These are phyloP conservation scores for Cyrtonyx montezumae DNA, from an alignment of 2,113 vertebrate species.

Conservation along the genomic window DNA sequence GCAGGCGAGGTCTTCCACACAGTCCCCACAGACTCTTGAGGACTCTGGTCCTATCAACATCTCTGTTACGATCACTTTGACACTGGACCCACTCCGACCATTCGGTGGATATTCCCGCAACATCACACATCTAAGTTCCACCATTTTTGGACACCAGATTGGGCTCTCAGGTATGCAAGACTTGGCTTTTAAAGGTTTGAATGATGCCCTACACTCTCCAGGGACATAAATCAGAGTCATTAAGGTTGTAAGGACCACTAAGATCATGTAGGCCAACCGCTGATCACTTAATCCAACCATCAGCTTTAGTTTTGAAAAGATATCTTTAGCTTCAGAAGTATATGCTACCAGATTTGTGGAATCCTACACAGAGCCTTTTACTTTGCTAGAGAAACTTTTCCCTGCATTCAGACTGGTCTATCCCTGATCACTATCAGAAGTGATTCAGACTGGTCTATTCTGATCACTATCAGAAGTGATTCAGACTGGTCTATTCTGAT, in stretches of 20 bases:
- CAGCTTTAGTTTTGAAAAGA: too few relatives aligned
- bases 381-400: not conserved
- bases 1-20: slow-evolving; percentile 88
- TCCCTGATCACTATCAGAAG: too few relatives aligned
- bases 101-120: slow-evolving; percentile 96
- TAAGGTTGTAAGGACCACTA: too few relatives aligned
- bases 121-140: slow-evolving; percentile 92
- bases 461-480: too few relatives aligned
- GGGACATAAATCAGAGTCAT: not conserved
- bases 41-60: slow-evolving; percentile 93
- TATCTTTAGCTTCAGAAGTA: not conserved
- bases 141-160: slow-evolving; percentile 92
- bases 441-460: too few relatives aligned
- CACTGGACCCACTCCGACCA: slow-evolving; percentile 90
- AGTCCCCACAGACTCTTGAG: slow-evolving; percentile 87
- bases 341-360: not conserved
- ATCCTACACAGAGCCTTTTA: not conserved
- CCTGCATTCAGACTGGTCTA: not conserved
- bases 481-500: too few relatives aligned
- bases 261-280: too few relatives aligned
- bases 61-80: slow-evolving; percentile 94
- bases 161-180: slow-evolving; percentile 86
- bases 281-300: too few relatives aligned
- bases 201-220: not conserved
- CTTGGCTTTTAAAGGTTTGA: not conserved